phyloP scores from a whole-genome alignment of 2,888 invertebrate genomes.

The Clusia tigrina region DNA sequence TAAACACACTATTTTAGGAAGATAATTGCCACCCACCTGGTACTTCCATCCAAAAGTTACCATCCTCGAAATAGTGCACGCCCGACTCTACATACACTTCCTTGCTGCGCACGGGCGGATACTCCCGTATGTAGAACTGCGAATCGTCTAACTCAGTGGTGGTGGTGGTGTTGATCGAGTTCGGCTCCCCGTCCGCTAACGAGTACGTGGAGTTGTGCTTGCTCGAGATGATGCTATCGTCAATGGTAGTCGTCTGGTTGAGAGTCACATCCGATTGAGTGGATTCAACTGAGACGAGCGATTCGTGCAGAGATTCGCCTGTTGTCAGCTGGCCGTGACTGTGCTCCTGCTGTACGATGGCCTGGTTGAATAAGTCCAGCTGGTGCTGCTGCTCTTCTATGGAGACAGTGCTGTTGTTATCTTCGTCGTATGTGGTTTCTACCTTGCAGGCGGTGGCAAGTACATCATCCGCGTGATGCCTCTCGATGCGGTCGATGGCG shows the following conservation, averaged over 20 bases:
- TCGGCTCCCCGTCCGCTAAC: slow-evolving; percentile 64
- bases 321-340: slow-evolving; percentile 38
- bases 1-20: slow-evolving; percentile 9
- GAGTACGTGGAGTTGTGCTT: slow-evolving; percentile 64
- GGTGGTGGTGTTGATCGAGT: slow-evolving; percentile 46
- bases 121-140: slow-evolving; percentile 66
- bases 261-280: slow-evolving; percentile 56
- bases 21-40: slow-evolving; percentile 62
- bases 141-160: slow-evolving; percentile 60
- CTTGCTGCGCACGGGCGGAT: slow-evolving; percentile 73
- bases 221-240: slow-evolving; percentile 63
- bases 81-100: slow-evolving; percentile 83
- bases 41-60: slow-evolving; percentile 93
- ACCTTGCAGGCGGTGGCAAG: slow-evolving; percentile 44
- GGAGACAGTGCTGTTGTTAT: slow-evolving; percentile 43
- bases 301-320: slow-evolving; percentile 60
- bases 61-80: slow-evolving; percentile 90
- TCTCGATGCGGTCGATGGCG: slow-evolving; percentile 13
- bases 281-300: slow-evolving; percentile 63
- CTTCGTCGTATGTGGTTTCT: slow-evolving; percentile 48
- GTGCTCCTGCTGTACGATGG: slow-evolving; percentile 28
- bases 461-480: neutral
- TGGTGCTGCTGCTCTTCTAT: slow-evolving; percentile 22
- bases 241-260: slow-evolving; percentile 64
- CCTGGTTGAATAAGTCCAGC: slow-evolving; percentile 26